Percentiles rank a stretch among this genome's conserved stretches.
These are phyloP conservation scores for Sebastolobus altivelis DNA, from an alignment of 2,797 vertebrate genomes.

Conservation along the genomic window DNA sequence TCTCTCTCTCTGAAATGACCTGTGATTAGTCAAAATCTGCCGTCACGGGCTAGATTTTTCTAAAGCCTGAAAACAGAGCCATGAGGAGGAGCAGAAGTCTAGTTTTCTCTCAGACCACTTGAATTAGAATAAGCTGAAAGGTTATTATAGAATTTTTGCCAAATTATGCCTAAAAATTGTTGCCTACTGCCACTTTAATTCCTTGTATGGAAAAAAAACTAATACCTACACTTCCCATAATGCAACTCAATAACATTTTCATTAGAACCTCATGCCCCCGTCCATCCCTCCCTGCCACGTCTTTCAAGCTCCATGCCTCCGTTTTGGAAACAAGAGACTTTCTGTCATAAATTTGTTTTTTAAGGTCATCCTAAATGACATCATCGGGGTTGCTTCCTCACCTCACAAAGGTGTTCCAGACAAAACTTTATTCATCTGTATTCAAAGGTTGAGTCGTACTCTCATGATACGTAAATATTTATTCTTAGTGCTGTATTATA, in stretches of 20 bases:
- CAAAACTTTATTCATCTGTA: not conserved
- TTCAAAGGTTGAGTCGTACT: not conserved
- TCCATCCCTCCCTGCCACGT: not conserved
- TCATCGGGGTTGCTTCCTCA: not conserved
- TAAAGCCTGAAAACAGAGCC: too few relatives aligned
- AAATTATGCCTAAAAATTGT: too few relatives aligned
- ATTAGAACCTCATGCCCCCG: not conserved
- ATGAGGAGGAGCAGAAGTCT: too few relatives aligned
- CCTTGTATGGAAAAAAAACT: not conserved
- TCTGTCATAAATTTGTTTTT: not conserved
- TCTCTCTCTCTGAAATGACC: too few relatives aligned
- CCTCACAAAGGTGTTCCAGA: not conserved
- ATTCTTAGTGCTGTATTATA: not conserved
- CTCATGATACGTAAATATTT: not conserved
- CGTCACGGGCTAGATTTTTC: too few relatives aligned
- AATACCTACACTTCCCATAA: not conserved
- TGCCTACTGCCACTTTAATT: too few relatives aligned
- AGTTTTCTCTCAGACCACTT: too few relatives aligned
- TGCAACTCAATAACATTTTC: not conserved
- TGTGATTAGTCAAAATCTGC: too few relatives aligned
- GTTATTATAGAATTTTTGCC: too few relatives aligned
- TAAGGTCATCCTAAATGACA: conserved; percentile 1
- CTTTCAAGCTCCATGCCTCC: not conserved
- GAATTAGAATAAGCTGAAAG: too few relatives aligned
- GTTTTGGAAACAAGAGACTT: not conserved